Evolutionary conservation across 2,113 vertebrate species (phyloP), one percentile per base, ranked within the genome.

Genomic region (Pontoporia blainvillei): DNA sequence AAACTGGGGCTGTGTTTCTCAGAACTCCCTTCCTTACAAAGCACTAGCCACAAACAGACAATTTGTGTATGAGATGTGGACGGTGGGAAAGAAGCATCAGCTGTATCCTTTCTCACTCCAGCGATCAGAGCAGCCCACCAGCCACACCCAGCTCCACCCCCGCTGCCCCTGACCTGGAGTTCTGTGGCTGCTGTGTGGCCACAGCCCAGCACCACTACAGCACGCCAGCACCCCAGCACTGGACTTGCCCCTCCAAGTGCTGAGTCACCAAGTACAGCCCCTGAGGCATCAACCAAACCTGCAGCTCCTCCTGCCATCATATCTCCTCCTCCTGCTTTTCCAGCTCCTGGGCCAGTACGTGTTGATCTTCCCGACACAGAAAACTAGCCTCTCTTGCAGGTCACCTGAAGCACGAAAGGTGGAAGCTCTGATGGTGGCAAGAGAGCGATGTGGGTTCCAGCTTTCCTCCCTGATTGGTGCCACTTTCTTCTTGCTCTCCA

Each of bases 161-260:
- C 3, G 1, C 3, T 11, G 25, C 39, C 79, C 3, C 36, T 54
- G 17, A 36, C 54, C 78, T 31, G 2, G 6, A 3, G 20, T 17
- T 57, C 20, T 8, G 6, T 25, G 23, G 18, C 10, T 44, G 13
- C 2, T 0, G 2, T 6, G 54, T 0, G 7, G 27, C 17, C 31
- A n/a, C 10, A 1, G 31, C 34, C 20, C 49, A n/a, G 46, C 21
- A 14, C 21, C 18, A 3, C 75, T 4, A 17, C 52, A 52, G 52
- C 52, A 61, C 12, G 0, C 49, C 31, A n/a, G 75, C 75, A n/a
- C 1, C 2, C 20, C 2, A 15, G 21, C 8, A 5, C 21, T 54
- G 2, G 8, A 57, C 8, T 27, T 90, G 14, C 54, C 78, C 23
- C 44, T 64, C 44, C 57, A 87, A 86, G 20, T n/a, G 6, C 18